Evolutionary conservation across 2,113 vertebrate genomes (phyloP), one percentile per base, ranked within the genome.

Genomic region (Rhinoderma darwinii): DNA sequence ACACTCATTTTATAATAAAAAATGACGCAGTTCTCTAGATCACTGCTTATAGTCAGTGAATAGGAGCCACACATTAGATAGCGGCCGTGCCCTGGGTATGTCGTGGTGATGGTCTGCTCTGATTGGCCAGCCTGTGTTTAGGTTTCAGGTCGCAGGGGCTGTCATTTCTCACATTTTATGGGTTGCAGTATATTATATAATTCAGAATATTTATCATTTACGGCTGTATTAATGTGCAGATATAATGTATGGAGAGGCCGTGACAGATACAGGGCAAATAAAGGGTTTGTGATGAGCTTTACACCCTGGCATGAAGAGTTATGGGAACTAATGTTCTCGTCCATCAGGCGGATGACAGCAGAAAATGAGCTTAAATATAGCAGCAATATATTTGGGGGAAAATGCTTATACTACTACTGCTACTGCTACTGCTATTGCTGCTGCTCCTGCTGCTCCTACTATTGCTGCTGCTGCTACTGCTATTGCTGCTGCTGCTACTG

Each of bases 341-440:
- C 84, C 47, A 70, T 86, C 84, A 86, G 41, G 9, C 63, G 5
- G 32, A 37, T 80, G 76, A 80, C 84, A 86, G 84, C 44, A 51
- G 84, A 80, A 86, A 86, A 86, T 86, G 70, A 80, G 74, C 74
- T 86, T 86, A 86, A 86, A 86, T 86, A 86, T 80, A 79, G 76
- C 74, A 5, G 74, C 84, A 72, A 86, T 80, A 79, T 79, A 86
- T 80, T 86, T 79, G 9, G 37, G 61, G 75, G 54, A 80, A 86
- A 86, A 79, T 72, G 84, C 84, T 86, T 86, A 86, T 63, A 41
- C 39, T 54, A 20, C 74, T 70, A 51, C 32, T 86, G 25, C 54
- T 47, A 30, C 73, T 27, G 50, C 83, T 32, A 43, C 35, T n/a
- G n/a, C n/a, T n/a, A n/a, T n/a, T n/a, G n/a, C n/a, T n/a, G n/a